A percentile compares a stretch with the other conserved stretches of the same genome.
Evolutionary conservation across 2,113 vertebrate genomes (phyloP).

Genomic region (Tachysurus vachellii): DNA sequence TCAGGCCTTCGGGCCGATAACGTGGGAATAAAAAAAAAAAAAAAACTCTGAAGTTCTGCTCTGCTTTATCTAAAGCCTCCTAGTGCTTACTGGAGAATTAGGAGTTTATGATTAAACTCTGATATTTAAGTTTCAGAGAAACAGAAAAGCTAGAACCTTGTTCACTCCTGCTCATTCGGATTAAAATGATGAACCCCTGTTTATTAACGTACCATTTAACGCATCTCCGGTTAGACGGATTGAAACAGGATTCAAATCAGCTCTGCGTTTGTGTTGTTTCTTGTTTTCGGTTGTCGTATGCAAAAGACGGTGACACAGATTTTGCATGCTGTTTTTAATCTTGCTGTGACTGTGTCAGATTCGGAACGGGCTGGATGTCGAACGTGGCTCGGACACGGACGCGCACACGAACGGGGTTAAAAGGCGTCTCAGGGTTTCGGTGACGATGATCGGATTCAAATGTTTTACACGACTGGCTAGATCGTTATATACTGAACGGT

Average conservation of each 20-base stretch:
- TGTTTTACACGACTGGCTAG: not conserved
- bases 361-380: not conserved
- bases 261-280: not conserved
- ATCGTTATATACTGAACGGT: too few species aligned
- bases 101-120: not conserved
- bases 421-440: not conserved
- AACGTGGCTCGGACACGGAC: not conserved
- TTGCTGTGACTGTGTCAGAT: not conserved
- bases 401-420: not conserved
- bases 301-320: not conserved
- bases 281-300: conserved; percentile 26
- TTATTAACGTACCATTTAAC: not conserved
- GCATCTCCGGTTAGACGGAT: not conserved
- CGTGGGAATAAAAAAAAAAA: not conserved
- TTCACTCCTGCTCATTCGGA: not conserved
- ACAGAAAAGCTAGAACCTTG: not conserved
- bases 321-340: conserved; percentile 26
- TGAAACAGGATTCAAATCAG: not conserved
- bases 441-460: not conserved
- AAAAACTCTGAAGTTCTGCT: not conserved
- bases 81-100: not conserved
- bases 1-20: not conserved
- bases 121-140: not conserved
- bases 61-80: not conserved
- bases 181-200: not conserved